Evolutionary conservation across 2,888 invertebrate species (phyloP), one percentile per base, ranked within the genome.

Genomic region (Corbicula japonica): DNA sequence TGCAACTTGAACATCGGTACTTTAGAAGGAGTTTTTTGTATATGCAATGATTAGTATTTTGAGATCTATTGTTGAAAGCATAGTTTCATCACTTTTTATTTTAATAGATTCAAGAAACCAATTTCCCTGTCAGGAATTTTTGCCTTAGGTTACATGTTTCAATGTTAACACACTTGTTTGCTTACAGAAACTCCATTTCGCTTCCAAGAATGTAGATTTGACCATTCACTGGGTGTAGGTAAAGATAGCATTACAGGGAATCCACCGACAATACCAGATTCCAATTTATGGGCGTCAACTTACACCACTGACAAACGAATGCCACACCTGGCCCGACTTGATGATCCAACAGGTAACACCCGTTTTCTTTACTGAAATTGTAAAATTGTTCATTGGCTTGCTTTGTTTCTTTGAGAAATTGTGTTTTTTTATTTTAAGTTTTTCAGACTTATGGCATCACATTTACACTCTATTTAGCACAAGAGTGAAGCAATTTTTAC

Each of bases 301-400:
- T 80, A 75, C 18, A 80, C 80, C 26, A 86, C 82, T 54, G 80
- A 84, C 44, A 86, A 85, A 38, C 68, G 89, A 50, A 78, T 75
- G 35, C 87, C 91, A 0, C 54, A 72, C 18, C 80, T 80, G 76
- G 91, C 87, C 2, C 76, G 91, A 32, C 84, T 91, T 0, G 87
- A 87, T 38, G 88, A 88, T 66, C 76, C 87, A 6, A 79, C 89
- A 73, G 87, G 90, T 90, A 73, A 72, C n/a, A n/a, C n/a, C n/a
- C n/a, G n/a, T n/a, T n/a, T n/a, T n/a, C n/a, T n/a, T n/a, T n/a
- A n/a, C n/a, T n/a, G n/a, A n/a, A n/a, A n/a, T n/a, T n/a, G n/a
- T n/a, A n/a, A n/a, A n/a, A n/a, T n/a, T n/a, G n/a, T n/a, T n/a
- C n/a, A n/a, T n/a, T n/a, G n/a, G n/a, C n/a, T n/a, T n/a, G n/a